Evolutionary conservation across 2,797 vertebrate genomes (phyloP), one percentile per base, ranked within the genome.

Genomic region (Melopsittacus undulatus): DNA sequence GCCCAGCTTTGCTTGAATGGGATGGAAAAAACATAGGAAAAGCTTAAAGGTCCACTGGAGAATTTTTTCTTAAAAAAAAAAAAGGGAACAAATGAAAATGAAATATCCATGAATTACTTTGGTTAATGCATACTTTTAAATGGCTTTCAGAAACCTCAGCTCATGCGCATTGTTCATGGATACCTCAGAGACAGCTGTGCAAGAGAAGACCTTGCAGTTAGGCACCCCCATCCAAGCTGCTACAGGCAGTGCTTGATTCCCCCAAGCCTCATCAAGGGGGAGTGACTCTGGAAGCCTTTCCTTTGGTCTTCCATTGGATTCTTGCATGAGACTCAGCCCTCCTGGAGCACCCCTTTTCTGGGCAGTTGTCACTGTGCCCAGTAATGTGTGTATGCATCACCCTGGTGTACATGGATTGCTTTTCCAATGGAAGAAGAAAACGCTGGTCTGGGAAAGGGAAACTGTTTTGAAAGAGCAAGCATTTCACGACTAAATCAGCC

Each of bases 201-300:
- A 14, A n/a, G 57, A 49, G 24, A 20, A 29, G 34, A 10, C 8
- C 19, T 16, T 7, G 16, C 19, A 2, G 30, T 0, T 5, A 45
- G 29, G 10, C 34, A 22, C 11, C 42, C 20, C 42, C 17, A 2
- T 7, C 18, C 43, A 1, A 1, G 30, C 5, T 32, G 30, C 30
- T 1, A 0, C 0, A 1, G 57, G 9, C 42, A 46, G 14, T 1
- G 12, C 42, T 43, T 1, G 3, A 40, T 56, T 52, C 40, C 36
- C 26, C 46, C 16, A 1, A 27, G n/a, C 16, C 30, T 40, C 22
- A 1, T 5, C 51, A 5, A 19, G 2, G 16, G 52, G 11, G 8
- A 36, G 6, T 2, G 9, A 0, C 32, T 9, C 45, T 32, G 61
- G 49, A 13, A n/a, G 3, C 9, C 13, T 52, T 18, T n/a, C 59